A percentile compares a stretch with the other conserved stretches of the same genome.
Evolutionary conservation across 1,140 invertebrate genomes (phyloP).

Genomic region (Holotrichia oblita): DNA sequence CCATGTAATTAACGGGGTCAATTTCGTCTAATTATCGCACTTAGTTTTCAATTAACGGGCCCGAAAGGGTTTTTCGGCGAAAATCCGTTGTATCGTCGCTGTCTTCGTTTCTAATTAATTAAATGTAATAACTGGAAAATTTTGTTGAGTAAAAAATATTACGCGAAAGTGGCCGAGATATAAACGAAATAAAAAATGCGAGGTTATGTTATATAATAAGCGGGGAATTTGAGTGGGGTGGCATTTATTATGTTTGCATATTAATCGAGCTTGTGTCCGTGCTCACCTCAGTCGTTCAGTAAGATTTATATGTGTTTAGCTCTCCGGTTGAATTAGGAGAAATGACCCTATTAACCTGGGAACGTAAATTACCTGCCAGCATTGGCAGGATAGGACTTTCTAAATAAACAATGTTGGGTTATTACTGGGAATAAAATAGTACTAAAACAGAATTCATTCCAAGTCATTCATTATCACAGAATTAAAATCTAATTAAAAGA

Average conservation of each 20-base stretch:
- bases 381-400: too few relatives aligned
- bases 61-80: neutral
- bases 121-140: neutral
- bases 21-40: constrained; percentile 29
- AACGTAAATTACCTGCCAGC: neutral
- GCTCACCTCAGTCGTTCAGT: neutral
- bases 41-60: constrained; percentile 4
- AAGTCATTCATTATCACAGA: too few relatives aligned
- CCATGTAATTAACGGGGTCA: constrained; percentile 13
- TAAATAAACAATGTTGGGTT: too few relatives aligned
- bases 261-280: neutral
- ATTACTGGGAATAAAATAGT: too few relatives aligned
- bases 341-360: constrained; percentile 12
- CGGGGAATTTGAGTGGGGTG: neutral
- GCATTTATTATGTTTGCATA: constrained; percentile 2
- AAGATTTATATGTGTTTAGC: neutral
- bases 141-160: neutral
- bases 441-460: too few relatives aligned
- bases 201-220: neutral
- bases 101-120: constrained; percentile 15
- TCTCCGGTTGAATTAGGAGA: neutral
- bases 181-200: neutral
- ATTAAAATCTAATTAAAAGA: too few relatives aligned
- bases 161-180: too few relatives aligned
- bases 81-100: constrained; percentile 3